phyloP scores from a whole-genome alignment of 2,113 vertebrate genomes.

The Rhinoderma darwinii region DNA sequence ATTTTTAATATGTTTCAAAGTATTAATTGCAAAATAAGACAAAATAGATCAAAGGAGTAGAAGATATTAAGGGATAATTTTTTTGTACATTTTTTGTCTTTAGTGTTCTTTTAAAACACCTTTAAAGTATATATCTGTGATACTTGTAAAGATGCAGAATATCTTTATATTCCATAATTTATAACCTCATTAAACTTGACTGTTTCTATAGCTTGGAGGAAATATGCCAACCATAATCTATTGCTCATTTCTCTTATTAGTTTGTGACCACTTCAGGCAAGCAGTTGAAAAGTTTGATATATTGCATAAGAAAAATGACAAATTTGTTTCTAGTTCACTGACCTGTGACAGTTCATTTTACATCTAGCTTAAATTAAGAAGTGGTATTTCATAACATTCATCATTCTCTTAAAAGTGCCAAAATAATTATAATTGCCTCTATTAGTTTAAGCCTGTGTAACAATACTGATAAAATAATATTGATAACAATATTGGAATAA shows the following conservation, averaged over 20 bases:
- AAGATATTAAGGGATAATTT: too few species aligned
- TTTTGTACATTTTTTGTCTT: too few species aligned
- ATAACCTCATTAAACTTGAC: not conserved
- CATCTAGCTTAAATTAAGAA: not conserved
- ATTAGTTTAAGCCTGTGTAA: not conserved
- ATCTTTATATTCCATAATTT: not conserved
- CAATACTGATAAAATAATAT: not conserved
- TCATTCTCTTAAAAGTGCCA: not conserved
- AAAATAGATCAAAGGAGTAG: too few species aligned
- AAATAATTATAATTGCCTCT: not conserved
- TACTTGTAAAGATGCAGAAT: not conserved
- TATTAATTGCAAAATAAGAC: too few species aligned
- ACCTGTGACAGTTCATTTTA: constrained; percentile 4
- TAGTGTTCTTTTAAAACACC: not conserved
- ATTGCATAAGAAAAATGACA: constrained; percentile 27
- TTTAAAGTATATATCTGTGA: constrained; percentile 3
- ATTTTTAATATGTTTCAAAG: too few species aligned
- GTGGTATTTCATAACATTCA: not conserved
- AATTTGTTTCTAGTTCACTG: constrained; percentile 10
- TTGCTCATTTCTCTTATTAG: constrained; percentile 3
- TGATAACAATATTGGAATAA: too few species aligned
- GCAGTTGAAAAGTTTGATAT: not conserved
- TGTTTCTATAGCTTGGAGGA: not conserved
- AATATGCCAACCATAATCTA: constrained; percentile 35
- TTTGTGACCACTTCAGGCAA: constrained; percentile 14